A percentile compares a stretch with the other conserved stretches of the same genome.
phyloP scores from a whole-genome alignment of 2,888 invertebrate genomes.

The Melolontha melolontha region DNA sequence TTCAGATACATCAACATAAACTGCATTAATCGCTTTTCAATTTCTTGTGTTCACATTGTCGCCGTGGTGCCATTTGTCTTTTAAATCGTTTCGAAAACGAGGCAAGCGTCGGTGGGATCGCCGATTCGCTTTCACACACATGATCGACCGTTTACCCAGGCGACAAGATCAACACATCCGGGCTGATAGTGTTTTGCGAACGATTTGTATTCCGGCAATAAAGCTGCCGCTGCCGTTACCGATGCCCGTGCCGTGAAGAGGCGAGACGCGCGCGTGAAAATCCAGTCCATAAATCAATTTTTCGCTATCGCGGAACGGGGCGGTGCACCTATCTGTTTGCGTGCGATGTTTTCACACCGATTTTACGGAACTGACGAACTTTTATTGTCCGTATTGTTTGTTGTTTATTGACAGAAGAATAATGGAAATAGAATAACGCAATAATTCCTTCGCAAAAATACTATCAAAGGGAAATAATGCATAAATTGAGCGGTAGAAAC shows the following conservation, averaged over 20 bases:
- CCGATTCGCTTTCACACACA: slow-evolving; percentile 47
- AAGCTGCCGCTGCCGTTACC: slow-evolving; percentile 46
- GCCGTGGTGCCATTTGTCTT: slow-evolving; percentile 42
- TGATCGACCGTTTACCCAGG: slow-evolving; percentile 50
- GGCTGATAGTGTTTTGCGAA: slow-evolving; percentile 50
- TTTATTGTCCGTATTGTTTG: too few relatives aligned
- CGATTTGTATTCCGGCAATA: slow-evolving; percentile 54
- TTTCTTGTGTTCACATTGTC: slow-evolving; percentile 31
- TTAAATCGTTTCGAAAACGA: slow-evolving; percentile 32
- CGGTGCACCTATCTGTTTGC: not conserved
- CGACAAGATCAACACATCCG: slow-evolving; percentile 54
- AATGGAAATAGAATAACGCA: too few relatives aligned
- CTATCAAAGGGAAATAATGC: too few relatives aligned
- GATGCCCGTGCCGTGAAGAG: slow-evolving; percentile 1
- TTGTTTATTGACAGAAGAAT: too few relatives aligned
- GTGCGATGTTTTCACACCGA: too few relatives aligned
- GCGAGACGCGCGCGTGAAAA: slow-evolving; percentile 7
- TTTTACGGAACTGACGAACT: too few relatives aligned
- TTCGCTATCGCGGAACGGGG: slow-evolving; percentile 3
- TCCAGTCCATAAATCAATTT: slow-evolving; percentile 29
- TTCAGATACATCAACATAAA: not conserved
- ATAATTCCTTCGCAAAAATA: too few relatives aligned
- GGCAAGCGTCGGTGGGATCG: slow-evolving; percentile 2
- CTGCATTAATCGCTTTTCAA: slow-evolving; percentile 24
- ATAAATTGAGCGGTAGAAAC: too few relatives aligned